These are phyloP conservation scores for Neomorphus geoffroyi DNA, from an alignment of 2,797 vertebrate genomes.

Conservation along the genomic window DNA sequence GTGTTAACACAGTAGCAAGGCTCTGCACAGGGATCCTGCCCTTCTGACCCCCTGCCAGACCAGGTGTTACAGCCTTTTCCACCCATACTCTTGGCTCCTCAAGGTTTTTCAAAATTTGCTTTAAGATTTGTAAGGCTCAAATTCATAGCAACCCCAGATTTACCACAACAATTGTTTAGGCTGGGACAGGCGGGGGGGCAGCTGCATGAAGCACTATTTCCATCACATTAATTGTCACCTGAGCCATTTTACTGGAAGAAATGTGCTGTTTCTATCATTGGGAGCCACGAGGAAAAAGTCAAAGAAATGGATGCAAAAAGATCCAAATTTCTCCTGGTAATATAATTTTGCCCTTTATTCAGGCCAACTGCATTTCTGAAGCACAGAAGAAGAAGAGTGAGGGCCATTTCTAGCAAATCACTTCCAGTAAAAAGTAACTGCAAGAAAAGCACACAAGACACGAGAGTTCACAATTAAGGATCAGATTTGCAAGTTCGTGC, in stretches of 20 bases:
- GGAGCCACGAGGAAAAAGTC: slow-evolving; percentile 15
- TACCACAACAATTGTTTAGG: background rate
- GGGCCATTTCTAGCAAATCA: slow-evolving; percentile 40
- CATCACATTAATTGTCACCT: slow-evolving; percentile 38
- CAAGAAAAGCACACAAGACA: slow-evolving; percentile 28
- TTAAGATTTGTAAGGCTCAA: background rate
- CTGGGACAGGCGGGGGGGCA: background rate
- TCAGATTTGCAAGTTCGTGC: background rate
- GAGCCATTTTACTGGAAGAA: slow-evolving; percentile 63
- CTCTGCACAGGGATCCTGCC: background rate
- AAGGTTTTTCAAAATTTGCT: background rate
- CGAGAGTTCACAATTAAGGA: slow-evolving; percentile 31
- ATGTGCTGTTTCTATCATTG: background rate
- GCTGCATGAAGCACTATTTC: slow-evolving; percentile 3
- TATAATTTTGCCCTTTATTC: slow-evolving; percentile 25
- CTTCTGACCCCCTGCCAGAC: background rate
- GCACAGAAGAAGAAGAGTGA: background rate
- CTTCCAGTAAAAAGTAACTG: slow-evolving; percentile 45
- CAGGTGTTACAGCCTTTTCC: background rate
- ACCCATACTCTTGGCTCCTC: background rate
- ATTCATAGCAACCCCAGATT: background rate
- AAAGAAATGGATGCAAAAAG: slow-evolving; percentile 19
- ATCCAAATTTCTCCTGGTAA: slow-evolving; percentile 22
- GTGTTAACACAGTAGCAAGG: background rate
- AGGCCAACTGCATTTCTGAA: slow-evolving; percentile 48